A percentile compares a stretch with the other conserved stretches of the same genome.
Evolutionary conservation across 2,888 invertebrate genomes (phyloP).

Genomic region (Mamestra brassicae): DNA sequence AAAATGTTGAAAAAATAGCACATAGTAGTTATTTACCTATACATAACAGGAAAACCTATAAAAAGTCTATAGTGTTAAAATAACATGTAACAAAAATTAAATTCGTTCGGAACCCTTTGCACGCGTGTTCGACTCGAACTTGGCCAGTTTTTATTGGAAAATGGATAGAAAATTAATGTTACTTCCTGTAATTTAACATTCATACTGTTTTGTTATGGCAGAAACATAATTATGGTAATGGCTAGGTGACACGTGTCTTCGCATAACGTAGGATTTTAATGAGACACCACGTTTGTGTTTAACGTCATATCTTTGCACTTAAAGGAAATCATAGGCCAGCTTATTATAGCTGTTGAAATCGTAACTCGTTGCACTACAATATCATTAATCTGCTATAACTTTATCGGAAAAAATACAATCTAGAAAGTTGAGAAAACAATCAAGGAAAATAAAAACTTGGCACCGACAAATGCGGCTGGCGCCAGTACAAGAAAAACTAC

Average conservation of each 20-base stretch:
- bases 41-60: too few species aligned
- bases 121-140: too few species aligned
- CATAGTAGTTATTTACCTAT: too few species aligned
- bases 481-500: constrained; percentile 13
- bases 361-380: too few species aligned
- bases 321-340: constrained; percentile 14
- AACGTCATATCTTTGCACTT: not conserved
- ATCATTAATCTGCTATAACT: too few species aligned
- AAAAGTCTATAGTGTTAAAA: too few species aligned
- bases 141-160: not conserved
- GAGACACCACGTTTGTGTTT: constrained; percentile 7
- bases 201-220: not conserved
- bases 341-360: too few species aligned
- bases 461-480: not conserved
- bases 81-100: too few species aligned
- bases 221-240: not conserved
- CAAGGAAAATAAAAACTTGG: constrained; percentile 2
- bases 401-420: not conserved
- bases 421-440: not conserved
- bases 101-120: too few species aligned
- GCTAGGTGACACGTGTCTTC: not conserved
- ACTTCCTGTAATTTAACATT: not conserved
- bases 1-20: too few species aligned
- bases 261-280: constrained; percentile 27
- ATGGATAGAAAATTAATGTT: not conserved